Percentiles rank a stretch among this genome's conserved stretches.
phyloP scores from a whole-genome alignment of 1,140 invertebrate genomes.

The Drosophila pachea region DNA sequence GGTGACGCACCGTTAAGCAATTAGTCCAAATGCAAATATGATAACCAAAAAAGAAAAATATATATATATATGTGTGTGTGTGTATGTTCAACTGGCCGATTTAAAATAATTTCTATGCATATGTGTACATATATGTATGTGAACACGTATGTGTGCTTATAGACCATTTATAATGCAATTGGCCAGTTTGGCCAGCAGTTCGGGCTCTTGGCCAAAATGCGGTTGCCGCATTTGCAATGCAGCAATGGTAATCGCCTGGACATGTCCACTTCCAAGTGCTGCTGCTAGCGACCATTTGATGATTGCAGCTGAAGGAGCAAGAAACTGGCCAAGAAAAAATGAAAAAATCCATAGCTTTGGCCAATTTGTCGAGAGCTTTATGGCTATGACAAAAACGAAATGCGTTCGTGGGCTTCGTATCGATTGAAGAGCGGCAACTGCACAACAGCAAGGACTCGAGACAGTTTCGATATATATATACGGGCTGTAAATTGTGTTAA shows the following conservation, averaged over 20 bases:
- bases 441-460: conserved; percentile 12
- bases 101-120: conserved; percentile 15
- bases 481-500: conserved; percentile 66
- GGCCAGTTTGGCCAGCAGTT: conserved; percentile 57
- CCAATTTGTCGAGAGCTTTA: conserved; percentile 47
- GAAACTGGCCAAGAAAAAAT: background rate
- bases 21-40: conserved; percentile 26
- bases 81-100: conserved; percentile 2
- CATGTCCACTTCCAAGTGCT: conserved; percentile 44
- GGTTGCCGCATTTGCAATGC: conserved; percentile 66
- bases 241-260: conserved; percentile 27
- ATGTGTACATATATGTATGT: conserved; percentile 21
- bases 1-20: conserved; percentile 27
- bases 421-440: conserved; percentile 46
- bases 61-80: background rate
- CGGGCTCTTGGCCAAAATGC: conserved; percentile 64
- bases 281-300: conserved; percentile 59
- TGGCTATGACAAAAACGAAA: conserved; percentile 56
- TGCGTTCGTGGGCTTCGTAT: conserved; percentile 44
- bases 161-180: conserved; percentile 40
- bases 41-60: conserved; percentile 5
- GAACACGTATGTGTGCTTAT: background rate
- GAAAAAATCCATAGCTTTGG: conserved; percentile 62
- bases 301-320: conserved; percentile 42
- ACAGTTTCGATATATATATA: conserved; percentile 41